phyloP scores from a whole-genome alignment of 2,113 vertebrate genomes.

The Lampris megalopsis region DNA sequence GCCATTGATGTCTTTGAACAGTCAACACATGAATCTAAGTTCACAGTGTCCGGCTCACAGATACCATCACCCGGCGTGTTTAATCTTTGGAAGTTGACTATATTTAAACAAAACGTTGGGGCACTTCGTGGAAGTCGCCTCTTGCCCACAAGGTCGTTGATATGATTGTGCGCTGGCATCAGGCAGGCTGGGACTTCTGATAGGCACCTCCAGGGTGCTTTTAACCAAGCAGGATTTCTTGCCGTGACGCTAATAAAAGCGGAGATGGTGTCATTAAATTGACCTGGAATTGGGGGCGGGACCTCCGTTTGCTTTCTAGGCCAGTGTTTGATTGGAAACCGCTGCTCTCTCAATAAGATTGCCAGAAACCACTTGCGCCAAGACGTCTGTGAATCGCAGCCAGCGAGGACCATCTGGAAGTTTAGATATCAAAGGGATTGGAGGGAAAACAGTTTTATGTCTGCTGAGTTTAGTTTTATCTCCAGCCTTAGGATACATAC shows the following conservation, averaged over 20 bases:
- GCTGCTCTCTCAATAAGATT: neutral
- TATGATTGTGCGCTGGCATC: constrained; percentile 43
- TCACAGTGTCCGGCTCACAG: constrained; percentile 3
- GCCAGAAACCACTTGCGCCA: neutral
- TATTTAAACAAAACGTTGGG: constrained; percentile 22
- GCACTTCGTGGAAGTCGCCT: constrained; percentile 9
- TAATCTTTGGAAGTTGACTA: constrained; percentile 29
- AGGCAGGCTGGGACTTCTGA: constrained; percentile 53
- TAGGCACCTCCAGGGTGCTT: constrained; percentile 28
- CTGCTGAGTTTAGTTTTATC: too few relatives aligned
- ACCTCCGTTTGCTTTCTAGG: neutral
- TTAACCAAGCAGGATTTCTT: constrained; percentile 18
- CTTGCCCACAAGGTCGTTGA: constrained; percentile 59
- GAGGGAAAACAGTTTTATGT: too few relatives aligned
- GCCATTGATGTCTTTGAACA: neutral
- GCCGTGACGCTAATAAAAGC: constrained; percentile 8
- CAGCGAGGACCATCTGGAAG: neutral
- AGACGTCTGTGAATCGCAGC: constrained; percentile 2
- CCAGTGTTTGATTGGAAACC: neutral
- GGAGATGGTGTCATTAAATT: neutral
- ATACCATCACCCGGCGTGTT: constrained; percentile 5
- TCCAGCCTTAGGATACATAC: too few relatives aligned
- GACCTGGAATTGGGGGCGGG: constrained; percentile 7
- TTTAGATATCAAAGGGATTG: constrained; percentile 1
- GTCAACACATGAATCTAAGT: neutral